These are phyloP conservation scores for Pinna nobilis DNA, from an alignment of 1,140 invertebrate species.

Conservation along the genomic window DNA sequence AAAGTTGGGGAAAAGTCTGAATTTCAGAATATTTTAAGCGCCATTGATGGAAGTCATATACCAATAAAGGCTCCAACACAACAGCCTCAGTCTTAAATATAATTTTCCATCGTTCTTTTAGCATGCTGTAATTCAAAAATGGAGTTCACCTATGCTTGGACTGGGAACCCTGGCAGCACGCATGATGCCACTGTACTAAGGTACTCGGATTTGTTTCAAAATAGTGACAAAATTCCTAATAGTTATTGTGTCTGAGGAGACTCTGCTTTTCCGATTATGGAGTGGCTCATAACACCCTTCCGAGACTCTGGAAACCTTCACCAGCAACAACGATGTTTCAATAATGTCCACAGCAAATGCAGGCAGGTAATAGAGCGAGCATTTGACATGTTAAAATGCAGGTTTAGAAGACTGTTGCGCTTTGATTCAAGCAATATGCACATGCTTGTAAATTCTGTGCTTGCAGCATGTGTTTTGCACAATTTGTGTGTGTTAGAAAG, in stretches of 20 bases:
- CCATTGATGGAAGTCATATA: slow-evolving; percentile 21
- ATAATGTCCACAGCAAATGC: slow-evolving; percentile 10
- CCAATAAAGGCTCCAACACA: slow-evolving; percentile 9
- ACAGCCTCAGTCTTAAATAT: slow-evolving; percentile 3
- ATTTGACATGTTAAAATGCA: slow-evolving; percentile 30
- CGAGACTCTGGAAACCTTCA: slow-evolving; percentile 7
- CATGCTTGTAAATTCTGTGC: slow-evolving; percentile 1
- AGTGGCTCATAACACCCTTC: slow-evolving; percentile 21
- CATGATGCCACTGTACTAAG: slow-evolving; percentile 20
- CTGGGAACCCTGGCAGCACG: slow-evolving; percentile 11
- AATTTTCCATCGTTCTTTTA: slow-evolving; percentile 4
- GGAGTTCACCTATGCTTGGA: slow-evolving; percentile 25
- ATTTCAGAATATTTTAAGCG: slow-evolving; percentile 8
- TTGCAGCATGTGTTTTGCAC: slow-evolving; percentile 34
- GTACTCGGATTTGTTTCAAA: slow-evolving; percentile 12
- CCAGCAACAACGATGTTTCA: slow-evolving; percentile 6
- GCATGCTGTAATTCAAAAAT: slow-evolving; percentile 14
- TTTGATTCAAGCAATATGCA: slow-evolving; percentile 8
- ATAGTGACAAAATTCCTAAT: slow-evolving; percentile 13
- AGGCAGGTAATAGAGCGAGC: slow-evolving; percentile 25
- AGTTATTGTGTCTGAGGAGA: slow-evolving; percentile 16
- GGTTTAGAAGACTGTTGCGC: slow-evolving; percentile 25
- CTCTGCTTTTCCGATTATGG: slow-evolving; percentile 15
- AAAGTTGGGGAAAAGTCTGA: slow-evolving; percentile 11
- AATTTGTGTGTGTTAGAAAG: slow-evolving; percentile 30